A percentile compares a stretch with the other conserved stretches of the same genome.
Conservation (phyloP, 2,888 invertebrate genomes). For the Colostygia pectinataria region DNA sequence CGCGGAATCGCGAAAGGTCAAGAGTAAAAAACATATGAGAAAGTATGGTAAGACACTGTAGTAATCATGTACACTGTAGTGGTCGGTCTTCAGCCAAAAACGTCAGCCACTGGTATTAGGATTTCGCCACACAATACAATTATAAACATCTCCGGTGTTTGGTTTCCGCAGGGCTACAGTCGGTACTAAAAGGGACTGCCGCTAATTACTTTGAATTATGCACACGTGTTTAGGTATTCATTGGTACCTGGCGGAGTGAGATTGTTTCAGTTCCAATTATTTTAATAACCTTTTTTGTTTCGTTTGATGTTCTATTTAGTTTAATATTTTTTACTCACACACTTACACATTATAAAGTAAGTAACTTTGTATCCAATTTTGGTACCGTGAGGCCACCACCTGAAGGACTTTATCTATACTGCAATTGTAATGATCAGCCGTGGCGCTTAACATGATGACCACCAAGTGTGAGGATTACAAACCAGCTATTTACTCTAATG, state of each 20-base stretch:
- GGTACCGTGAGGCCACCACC: too few species aligned
- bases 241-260: conserved; percentile 44
- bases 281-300: neutral
- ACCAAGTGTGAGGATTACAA: too few species aligned
- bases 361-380: too few species aligned
- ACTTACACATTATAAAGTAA: too few species aligned
- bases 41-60: too few species aligned
- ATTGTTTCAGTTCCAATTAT: conserved; percentile 10
- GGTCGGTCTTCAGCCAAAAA: neutral
- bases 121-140: conserved; percentile 48
- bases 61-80: too few species aligned
- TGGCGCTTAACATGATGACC: too few species aligned
- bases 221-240: conserved; percentile 49
- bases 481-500: neutral
- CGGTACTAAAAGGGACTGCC: conserved; percentile 53
- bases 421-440: too few species aligned
- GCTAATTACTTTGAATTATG: conserved; percentile 70
- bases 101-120: conserved; percentile 1
- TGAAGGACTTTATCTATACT: too few species aligned
- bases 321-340: neutral
- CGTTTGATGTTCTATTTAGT: neutral
- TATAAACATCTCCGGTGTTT: conserved; percentile 53
- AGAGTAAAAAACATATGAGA: too few species aligned
- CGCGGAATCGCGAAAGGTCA: too few species aligned
- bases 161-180: conserved; percentile 48